A percentile compares a stretch with the other conserved stretches of the same genome.
phyloP scores from a whole-genome alignment of 1,140 invertebrate species.

The Sarcophaga peregrina region DNA sequence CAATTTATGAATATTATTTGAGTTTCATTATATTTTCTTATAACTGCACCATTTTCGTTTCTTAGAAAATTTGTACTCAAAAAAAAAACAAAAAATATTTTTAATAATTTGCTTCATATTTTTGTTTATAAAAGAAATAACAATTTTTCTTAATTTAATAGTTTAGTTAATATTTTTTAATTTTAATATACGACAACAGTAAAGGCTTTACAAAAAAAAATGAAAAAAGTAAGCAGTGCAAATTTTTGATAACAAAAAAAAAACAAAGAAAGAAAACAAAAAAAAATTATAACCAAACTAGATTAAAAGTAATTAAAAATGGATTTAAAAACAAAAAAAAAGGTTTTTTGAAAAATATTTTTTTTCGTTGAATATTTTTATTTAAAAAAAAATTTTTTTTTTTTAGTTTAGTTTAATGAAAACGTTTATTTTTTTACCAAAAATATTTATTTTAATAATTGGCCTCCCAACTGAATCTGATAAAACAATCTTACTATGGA shows the following conservation, averaged over 20 bases:
- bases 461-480: background rate
- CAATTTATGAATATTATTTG: background rate
- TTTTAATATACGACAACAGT: conserved; percentile 29
- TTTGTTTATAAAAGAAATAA: background rate
- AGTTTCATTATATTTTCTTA: background rate
- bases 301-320: background rate
- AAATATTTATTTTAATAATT: background rate
- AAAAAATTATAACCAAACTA: background rate
- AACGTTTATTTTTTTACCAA: background rate
- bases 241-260: conserved; percentile 54
- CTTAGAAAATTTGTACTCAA: background rate
- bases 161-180: background rate
- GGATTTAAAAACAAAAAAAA: background rate
- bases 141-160: background rate
- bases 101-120: conserved; percentile 25
- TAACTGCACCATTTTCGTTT: conserved; percentile 35
- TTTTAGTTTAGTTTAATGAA: conserved; percentile 34
- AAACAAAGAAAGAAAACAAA: conserved; percentile 10
- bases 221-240: conserved; percentile 59
- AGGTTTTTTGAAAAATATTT: conserved; percentile 10
- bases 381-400: too few relatives aligned
- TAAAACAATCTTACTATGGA: background rate
- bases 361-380: conserved; percentile 1
- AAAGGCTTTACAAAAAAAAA: background rate
- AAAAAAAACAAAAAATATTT: background rate